phyloP scores from a whole-genome alignment of 2,113 vertebrate genomes.

The Girardinichthys multiradiatus region DNA sequence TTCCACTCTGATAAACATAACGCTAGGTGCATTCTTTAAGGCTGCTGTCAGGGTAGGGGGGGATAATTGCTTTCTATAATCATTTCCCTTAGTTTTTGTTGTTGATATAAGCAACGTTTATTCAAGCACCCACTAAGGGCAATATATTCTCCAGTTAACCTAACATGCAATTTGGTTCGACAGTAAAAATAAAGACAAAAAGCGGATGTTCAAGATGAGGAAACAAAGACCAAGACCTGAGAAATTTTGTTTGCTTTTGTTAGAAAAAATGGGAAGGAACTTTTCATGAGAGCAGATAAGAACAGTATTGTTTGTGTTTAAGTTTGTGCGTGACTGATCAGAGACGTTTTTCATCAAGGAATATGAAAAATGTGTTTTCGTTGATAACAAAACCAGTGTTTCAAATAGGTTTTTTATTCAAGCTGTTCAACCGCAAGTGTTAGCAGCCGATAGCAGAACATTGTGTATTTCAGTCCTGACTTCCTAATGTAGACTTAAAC shows the following conservation, averaged over 20 bases:
- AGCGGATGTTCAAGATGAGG: constrained; percentile 6
- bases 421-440: constrained; percentile 6
- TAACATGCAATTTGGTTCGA: too few relatives aligned
- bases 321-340: background rate
- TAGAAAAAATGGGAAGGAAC: constrained; percentile 35
- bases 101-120: too few relatives aligned
- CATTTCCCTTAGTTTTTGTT: too few relatives aligned
- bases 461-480: constrained; percentile 12
- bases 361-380: constrained; percentile 25
- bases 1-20: background rate
- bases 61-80: too few relatives aligned
- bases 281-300: background rate
- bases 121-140: too few relatives aligned
- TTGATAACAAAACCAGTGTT: constrained; percentile 32
- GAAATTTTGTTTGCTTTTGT: constrained; percentile 41
- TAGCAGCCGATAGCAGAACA: background rate
- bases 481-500: background rate
- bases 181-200: background rate
- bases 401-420: background rate
- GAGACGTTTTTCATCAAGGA: constrained; percentile 17
- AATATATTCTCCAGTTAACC: too few relatives aligned
- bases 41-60: too few relatives aligned
- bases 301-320: background rate
- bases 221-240: background rate
- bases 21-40: too few relatives aligned